A percentile compares a stretch with the other conserved stretches of the same genome.
Evolutionary conservation across 2,113 vertebrate genomes (phyloP).

Genomic region (Halcyon senegalensis): DNA sequence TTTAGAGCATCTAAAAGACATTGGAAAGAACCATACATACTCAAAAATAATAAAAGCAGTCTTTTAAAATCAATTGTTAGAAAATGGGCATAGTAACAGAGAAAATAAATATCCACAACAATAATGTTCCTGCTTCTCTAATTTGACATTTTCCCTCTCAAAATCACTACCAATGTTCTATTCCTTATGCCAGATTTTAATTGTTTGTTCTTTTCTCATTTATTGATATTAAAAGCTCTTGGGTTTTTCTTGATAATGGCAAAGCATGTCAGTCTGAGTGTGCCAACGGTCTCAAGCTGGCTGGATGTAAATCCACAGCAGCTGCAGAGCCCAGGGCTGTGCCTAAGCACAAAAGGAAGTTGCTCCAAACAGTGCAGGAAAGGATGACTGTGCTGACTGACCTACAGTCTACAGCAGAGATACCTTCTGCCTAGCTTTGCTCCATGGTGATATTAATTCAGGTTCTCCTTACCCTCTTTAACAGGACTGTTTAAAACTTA

Average conservation of each 20-base stretch:
- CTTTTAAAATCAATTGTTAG: neutral
- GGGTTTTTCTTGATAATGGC: neutral
- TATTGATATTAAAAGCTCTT: neutral
- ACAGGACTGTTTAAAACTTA: neutral
- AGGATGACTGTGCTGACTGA: neutral
- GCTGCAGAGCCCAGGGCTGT: neutral
- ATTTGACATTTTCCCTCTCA: neutral
- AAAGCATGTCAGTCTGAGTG: neutral
- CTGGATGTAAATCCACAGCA: neutral
- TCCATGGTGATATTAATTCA: neutral
- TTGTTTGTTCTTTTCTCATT: neutral
- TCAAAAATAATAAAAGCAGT: neutral
- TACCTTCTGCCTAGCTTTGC: neutral
- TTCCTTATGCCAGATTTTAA: neutral
- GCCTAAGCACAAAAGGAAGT: neutral
- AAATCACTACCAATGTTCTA: neutral
- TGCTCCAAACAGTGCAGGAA: neutral
- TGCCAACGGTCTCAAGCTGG: neutral
- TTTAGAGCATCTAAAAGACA: neutral
- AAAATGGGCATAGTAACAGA: neutral
- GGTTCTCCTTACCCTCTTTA: neutral
- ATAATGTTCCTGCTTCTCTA: neutral
- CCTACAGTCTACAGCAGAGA: neutral
- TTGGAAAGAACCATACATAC: neutral
- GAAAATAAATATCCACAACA: neutral